A percentile compares a stretch with the other conserved stretches of the same genome.
Evolutionary conservation across 2,797 vertebrate genomes (phyloP).

Genomic region (Chlorospingus flavigularis): DNA sequence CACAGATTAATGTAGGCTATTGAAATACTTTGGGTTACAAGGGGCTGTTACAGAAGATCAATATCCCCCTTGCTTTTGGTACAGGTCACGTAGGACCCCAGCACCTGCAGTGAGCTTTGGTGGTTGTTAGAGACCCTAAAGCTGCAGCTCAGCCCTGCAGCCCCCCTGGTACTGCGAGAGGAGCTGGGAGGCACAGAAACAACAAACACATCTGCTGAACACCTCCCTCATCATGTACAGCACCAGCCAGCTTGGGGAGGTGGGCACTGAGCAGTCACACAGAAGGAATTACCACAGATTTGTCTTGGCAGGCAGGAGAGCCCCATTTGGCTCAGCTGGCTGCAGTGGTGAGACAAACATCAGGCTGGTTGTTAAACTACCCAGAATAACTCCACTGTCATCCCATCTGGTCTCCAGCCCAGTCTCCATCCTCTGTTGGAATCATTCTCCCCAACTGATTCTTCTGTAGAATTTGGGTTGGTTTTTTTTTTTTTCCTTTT

Average conservation of each 20-base stretch:
- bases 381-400: not conserved
- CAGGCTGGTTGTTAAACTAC: not conserved
- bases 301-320: not conserved
- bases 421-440: not conserved
- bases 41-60: not conserved
- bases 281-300: not conserved
- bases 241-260: not conserved
- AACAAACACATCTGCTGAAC: not conserved
- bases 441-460: not conserved
- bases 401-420: not conserved
- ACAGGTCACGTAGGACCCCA: not conserved
- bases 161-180: fast-evolving
- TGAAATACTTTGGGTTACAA: not conserved
- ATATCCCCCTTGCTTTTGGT: not conserved
- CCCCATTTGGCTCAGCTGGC: not conserved
- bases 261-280: not conserved
- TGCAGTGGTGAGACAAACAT: not conserved
- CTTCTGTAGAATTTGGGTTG: not conserved
- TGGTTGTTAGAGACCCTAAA: not conserved
- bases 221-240: not conserved
- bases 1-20: not conserved
- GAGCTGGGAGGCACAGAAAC: not conserved
- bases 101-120: not conserved
- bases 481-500: fast-evolving
- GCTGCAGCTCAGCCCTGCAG: not conserved